phyloP scores from a whole-genome alignment of 2,888 invertebrate species.

The Polyploca ridens region DNA sequence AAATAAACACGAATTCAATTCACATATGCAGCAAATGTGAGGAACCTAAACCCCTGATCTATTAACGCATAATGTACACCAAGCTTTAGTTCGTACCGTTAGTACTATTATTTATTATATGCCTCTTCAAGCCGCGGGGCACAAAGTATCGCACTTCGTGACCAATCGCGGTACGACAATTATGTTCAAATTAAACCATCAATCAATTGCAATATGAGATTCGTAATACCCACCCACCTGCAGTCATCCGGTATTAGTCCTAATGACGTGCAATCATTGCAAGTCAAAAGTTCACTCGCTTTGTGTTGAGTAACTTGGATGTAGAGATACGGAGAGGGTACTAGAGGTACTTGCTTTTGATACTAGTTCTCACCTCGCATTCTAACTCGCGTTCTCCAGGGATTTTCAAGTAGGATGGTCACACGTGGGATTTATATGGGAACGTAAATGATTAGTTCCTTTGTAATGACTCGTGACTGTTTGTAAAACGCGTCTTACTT shows the following conservation, averaged over 20 bases:
- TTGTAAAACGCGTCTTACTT: neutral
- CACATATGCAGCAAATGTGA: too few species aligned
- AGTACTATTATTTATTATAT: slow-evolving; percentile 5
- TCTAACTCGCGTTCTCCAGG: too few species aligned
- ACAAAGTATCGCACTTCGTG: slow-evolving; percentile 61
- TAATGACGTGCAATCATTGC: slow-evolving; percentile 59
- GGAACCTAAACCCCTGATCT: too few species aligned
- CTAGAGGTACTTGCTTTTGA: neutral
- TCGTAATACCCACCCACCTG: slow-evolving; percentile 59
- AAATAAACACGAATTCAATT: neutral
- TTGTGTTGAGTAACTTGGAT: slow-evolving; percentile 27
- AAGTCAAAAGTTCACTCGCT: slow-evolving; percentile 63
- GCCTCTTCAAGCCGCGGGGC: slow-evolving; percentile 44
- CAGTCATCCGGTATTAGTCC: slow-evolving; percentile 50
- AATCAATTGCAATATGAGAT: slow-evolving; percentile 69
- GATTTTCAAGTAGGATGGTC: too few species aligned
- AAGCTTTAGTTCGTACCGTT: slow-evolving; percentile 6
- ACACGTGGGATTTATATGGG: too few species aligned
- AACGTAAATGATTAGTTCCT: too few species aligned
- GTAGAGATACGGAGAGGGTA: neutral
- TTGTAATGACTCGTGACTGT: too few species aligned
- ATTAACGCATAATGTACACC: neutral
- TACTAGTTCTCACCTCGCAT: too few species aligned
- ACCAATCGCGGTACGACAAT: slow-evolving; percentile 72
- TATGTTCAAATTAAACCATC: slow-evolving; percentile 74